Conservation (phyloP, 2,113 vertebrate genomes). For the Dipodomys stephensi region DNA sequence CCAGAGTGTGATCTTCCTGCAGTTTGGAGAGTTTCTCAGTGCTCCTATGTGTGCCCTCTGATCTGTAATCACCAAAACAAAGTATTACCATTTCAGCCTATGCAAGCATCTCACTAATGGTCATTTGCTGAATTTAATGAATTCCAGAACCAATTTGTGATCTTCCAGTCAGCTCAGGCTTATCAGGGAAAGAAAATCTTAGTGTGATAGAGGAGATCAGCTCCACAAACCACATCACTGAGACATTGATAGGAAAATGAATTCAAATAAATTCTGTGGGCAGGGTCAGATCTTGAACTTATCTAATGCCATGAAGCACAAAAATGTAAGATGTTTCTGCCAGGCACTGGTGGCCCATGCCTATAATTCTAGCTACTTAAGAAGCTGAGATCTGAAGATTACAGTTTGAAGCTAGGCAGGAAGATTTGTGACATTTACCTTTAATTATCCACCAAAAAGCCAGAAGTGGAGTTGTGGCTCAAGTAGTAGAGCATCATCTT, state of each 20-base stretch:
- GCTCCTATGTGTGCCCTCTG: neutral
- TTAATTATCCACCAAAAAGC: too few species aligned
- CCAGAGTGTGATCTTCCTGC: neutral
- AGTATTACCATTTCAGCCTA: slow-evolving; percentile 74
- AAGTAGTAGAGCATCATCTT: too few species aligned
- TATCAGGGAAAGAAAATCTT: slow-evolving; percentile 69
- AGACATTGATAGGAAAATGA: slow-evolving; percentile 59
- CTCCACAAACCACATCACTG: slow-evolving; percentile 32
- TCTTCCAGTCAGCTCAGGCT: slow-evolving; percentile 77
- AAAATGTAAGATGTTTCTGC: neutral
- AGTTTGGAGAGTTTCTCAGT: neutral
- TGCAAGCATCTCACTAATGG: slow-evolving; percentile 66
- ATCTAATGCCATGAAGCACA: neutral
- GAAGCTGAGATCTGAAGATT: too few species aligned
- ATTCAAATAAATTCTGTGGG: slow-evolving; percentile 34
- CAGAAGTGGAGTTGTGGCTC: too few species aligned
- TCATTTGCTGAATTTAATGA: slow-evolving; percentile 82
- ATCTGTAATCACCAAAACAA: slow-evolving; percentile 63
- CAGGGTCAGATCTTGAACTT: neutral
- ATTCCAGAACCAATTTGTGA: slow-evolving; percentile 81
- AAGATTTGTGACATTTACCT: too few species aligned
- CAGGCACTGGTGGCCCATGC: too few species aligned
- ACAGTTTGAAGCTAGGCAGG: too few species aligned
- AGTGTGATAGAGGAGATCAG: slow-evolving; percentile 40
- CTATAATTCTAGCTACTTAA: too few species aligned